A percentile compares a stretch with the other conserved stretches of the same genome.
Evolutionary conservation across 2,797 vertebrate species (phyloP).

Genomic region (Cichlasoma orientale): DNA sequence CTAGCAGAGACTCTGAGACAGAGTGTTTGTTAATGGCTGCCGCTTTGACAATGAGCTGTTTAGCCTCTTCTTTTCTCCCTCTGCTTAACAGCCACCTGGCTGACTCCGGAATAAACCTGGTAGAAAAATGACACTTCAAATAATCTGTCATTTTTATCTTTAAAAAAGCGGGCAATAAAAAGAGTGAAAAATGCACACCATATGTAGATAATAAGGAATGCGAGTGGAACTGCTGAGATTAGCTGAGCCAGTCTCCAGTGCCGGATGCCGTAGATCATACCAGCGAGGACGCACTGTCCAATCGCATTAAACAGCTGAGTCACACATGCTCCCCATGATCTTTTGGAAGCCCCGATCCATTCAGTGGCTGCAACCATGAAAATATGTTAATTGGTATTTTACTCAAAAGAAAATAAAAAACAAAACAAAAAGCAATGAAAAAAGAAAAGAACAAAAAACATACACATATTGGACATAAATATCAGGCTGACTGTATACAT

Average conservation of each 20-base stretch:
- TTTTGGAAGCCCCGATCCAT: constrained; percentile 81
- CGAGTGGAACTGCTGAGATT: constrained; percentile 59
- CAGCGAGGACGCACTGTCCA: constrained; percentile 78
- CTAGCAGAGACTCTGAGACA: constrained; percentile 74
- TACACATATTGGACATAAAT: not conserved
- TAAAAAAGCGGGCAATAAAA: not conserved
- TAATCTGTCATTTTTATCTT: not conserved
- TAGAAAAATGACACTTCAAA: accelerated
- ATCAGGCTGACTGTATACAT: not conserved
- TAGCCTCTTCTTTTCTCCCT: constrained; percentile 79
- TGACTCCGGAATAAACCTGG: constrained; percentile 86
- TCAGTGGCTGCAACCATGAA: constrained; percentile 77
- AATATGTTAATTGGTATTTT: not conserved
- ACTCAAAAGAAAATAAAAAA: not conserved
- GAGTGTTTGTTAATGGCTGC: constrained; percentile 78
- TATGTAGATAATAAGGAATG: constrained; percentile 71
- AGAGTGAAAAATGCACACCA: constrained; percentile 67
- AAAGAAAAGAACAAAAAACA: not conserved
- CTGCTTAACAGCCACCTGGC: constrained; percentile 83
- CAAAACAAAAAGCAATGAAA: accelerated
- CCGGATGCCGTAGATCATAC: constrained; percentile 74
- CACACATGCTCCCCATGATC: constrained; percentile 76
- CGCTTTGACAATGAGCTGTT: constrained; percentile 79
- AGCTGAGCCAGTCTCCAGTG: constrained; percentile 87
- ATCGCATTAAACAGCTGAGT: constrained; percentile 67